A percentile compares a stretch with the other conserved stretches of the same genome.
Evolutionary conservation across 2,113 vertebrate genomes (phyloP).

Genomic region (Notothenia coriiceps): DNA sequence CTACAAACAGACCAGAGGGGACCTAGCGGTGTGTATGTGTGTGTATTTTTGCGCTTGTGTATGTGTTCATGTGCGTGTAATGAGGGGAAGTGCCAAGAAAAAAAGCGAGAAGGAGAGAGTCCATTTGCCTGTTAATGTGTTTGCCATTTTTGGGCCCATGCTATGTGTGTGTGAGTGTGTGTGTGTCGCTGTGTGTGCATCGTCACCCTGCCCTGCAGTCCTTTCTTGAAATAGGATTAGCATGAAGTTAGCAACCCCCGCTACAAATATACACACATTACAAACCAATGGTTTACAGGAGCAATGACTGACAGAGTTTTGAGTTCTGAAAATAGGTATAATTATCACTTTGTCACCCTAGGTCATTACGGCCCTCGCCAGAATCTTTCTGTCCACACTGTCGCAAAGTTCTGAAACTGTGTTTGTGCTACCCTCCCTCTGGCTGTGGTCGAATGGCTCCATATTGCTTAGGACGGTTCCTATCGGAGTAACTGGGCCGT

Average conservation of each 20-base stretch:
- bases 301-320: not conserved
- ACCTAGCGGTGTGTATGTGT: constrained; percentile 39
- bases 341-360: not conserved
- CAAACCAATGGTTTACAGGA: not conserved
- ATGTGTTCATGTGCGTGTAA: not conserved
- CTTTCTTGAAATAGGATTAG: not conserved
- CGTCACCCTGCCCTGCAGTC: not conserved
- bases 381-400: not conserved
- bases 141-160: constrained; percentile 5
- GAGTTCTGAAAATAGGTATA: not conserved
- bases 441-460: too few species aligned
- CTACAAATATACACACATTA: too few species aligned
- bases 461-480: too few species aligned
- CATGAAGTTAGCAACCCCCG: too few species aligned
- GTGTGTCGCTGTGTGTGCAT: constrained; percentile 8
- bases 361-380: too few species aligned
- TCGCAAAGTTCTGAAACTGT: constrained; percentile 1
- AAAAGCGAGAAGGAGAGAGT: constrained; percentile 5
- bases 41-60: constrained; percentile 7
- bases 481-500: too few species aligned
- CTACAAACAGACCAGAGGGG: constrained; percentile 69
- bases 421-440: constrained; percentile 28
- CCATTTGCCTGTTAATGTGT: constrained; percentile 17
- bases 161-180: constrained; percentile 12
- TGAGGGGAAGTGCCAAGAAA: constrained; percentile 45